Conservation (phyloP, 2,113 vertebrate genomes). For the Cariama cristata region DNA sequence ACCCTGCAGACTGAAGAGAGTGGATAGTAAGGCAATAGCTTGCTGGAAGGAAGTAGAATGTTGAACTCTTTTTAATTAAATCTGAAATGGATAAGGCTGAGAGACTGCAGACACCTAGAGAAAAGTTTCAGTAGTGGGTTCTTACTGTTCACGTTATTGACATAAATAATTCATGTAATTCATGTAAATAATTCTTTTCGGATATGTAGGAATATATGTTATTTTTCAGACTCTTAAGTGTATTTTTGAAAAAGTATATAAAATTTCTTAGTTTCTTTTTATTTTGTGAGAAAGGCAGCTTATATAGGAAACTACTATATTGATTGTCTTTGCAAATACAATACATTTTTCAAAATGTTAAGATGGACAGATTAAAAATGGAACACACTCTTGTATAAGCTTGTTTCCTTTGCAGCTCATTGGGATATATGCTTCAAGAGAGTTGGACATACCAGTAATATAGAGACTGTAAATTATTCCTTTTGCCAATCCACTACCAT, state of each 20-base stretch:
- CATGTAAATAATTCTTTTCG: not conserved
- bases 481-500: not conserved
- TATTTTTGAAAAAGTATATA: not conserved
- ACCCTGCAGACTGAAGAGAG: not conserved
- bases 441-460: not conserved
- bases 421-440: not conserved
- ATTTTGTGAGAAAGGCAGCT: not conserved
- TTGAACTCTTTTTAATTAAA: not conserved
- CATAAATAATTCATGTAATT: too few species aligned
- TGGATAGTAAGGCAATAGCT: not conserved
- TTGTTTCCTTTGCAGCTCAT: not conserved
- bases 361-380: not conserved
- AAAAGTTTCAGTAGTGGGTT: not conserved
- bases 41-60: not conserved
- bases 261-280: not conserved
- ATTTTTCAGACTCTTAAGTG: not conserved
- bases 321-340: not conserved
- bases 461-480: not conserved
- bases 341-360: not conserved
- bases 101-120: not conserved
- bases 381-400: accelerated
- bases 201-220: not conserved
- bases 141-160: not conserved
- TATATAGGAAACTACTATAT: not conserved
- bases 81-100: not conserved